Evolutionary conservation across 2,888 invertebrate genomes (phyloP).

Genomic region (Frankliniella intonsa): DNA sequence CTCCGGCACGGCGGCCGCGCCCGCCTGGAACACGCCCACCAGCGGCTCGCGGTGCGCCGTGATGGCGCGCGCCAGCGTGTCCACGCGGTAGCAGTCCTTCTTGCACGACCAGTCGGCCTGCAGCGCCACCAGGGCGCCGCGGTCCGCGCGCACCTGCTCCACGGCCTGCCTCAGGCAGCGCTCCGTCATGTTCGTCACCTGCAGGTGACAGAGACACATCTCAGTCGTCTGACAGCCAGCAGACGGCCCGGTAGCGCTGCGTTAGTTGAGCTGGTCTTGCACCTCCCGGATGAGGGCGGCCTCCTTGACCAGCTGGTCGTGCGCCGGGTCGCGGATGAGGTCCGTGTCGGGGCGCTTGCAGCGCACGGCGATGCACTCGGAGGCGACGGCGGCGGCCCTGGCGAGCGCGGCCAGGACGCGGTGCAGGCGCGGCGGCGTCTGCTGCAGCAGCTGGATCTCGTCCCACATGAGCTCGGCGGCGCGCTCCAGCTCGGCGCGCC

Average conservation of each 20-base stretch:
- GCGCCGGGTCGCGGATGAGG: background rate
- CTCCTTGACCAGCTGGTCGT: slow-evolving; percentile 3
- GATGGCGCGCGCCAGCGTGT: slow-evolving; percentile 9
- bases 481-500: slow-evolving; percentile 5
- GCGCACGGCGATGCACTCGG: slow-evolving; percentile 13
- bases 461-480: slow-evolving; percentile 3
- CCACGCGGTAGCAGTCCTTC: slow-evolving; percentile 21
- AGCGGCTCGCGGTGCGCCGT: slow-evolving; percentile 7
- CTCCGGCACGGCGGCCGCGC: background rate
- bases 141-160: slow-evolving; percentile 13
- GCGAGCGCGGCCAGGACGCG: background rate
- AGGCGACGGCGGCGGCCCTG: background rate
- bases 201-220: too few relatives aligned
- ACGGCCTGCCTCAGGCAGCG: background rate
- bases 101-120: slow-evolving; percentile 19
- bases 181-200: background rate
- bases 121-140: slow-evolving; percentile 6
- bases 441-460: slow-evolving; percentile 7
- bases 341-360: slow-evolving; percentile 10
- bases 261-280: too few relatives aligned
- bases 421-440: slow-evolving; percentile 17
- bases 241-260: too few relatives aligned
- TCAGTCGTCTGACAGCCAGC: too few relatives aligned
- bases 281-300: background rate
- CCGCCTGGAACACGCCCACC: background rate